Evolutionary conservation across 2,797 vertebrate species (phyloP).

Genomic region (Oophaga sylvatica): DNA sequence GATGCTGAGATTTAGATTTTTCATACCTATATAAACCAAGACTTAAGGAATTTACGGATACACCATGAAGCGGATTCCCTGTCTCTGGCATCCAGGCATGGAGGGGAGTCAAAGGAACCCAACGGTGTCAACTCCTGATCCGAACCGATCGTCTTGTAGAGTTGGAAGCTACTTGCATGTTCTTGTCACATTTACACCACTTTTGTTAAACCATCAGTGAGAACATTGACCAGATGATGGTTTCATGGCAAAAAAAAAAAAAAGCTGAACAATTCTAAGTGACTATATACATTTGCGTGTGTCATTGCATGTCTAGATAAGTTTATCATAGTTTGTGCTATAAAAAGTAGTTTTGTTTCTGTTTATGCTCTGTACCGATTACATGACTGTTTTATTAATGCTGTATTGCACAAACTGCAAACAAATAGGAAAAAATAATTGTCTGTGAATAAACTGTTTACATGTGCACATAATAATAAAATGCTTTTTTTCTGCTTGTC

Average conservation of each 20-base stretch:
- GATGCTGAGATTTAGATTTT: not conserved
- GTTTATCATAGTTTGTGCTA: not conserved
- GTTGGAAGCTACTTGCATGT: not conserved
- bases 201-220: not conserved
- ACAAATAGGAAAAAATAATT: conserved; percentile 6
- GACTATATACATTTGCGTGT: not conserved
- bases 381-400: conserved; percentile 21
- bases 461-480: conserved; percentile 24
- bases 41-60: not conserved
- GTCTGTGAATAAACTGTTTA: conserved; percentile 47
- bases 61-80: not conserved
- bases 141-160: not conserved
- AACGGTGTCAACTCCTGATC: not conserved
- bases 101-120: not conserved
- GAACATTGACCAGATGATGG: not conserved
- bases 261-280: not conserved
- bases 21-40: not conserved
- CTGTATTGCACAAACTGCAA: conserved; percentile 34
- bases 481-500: conserved; percentile 27
- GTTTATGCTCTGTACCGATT: not conserved
- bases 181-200: conserved; percentile 1
- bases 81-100: too few species aligned
- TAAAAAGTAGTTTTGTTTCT: not conserved
- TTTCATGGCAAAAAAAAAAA: not conserved
- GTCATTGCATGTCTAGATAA: not conserved